Evolutionary conservation across 2,888 invertebrate genomes (phyloP).

Genomic region (Drosophila kokeensis): DNA sequence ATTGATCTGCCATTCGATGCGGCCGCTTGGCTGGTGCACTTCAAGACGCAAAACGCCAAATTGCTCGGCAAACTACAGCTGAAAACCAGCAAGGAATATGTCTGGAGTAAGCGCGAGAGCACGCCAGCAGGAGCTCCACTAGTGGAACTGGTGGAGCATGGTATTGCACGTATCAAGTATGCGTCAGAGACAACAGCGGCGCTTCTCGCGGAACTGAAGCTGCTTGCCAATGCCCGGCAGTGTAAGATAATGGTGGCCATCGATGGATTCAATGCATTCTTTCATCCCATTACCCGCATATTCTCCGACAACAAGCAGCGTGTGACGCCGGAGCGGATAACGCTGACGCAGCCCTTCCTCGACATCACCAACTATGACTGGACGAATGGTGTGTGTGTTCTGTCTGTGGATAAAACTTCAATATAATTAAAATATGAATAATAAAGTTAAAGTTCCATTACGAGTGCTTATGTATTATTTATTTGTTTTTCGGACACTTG

Average conservation of each 20-base stretch:
- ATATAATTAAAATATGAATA: constrained; percentile 19
- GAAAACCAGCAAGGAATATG: constrained; percentile 89
- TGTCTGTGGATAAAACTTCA: constrained; percentile 90
- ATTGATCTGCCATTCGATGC: constrained; percentile 95
- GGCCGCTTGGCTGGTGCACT: constrained; percentile 93
- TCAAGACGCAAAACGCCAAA: constrained; percentile 91
- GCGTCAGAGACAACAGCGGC: constrained; percentile 93
- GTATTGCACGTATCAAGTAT: constrained; percentile 94
- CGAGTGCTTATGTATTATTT: not conserved
- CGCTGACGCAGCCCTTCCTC: constrained; percentile 91
- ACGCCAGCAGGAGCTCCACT: constrained; percentile 90
- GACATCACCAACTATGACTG: constrained; percentile 93
- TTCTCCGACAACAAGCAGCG: constrained; percentile 89
- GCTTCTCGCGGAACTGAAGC: constrained; percentile 92
- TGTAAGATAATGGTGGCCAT: constrained; percentile 94
- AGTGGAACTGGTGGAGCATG: constrained; percentile 91
- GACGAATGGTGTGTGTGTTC: constrained; percentile 91
- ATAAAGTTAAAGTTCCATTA: constrained; percentile 8
- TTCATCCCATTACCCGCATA: constrained; percentile 89
- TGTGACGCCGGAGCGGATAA: constrained; percentile 90
- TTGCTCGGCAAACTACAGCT: constrained; percentile 88
- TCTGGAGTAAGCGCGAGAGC: constrained; percentile 94
- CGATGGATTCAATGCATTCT: constrained; percentile 97
- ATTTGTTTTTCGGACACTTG: not conserved
- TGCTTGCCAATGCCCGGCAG: constrained; percentile 87